Evolutionary conservation across 2,113 vertebrate species (phyloP), one percentile per base, ranked within the genome.

Genomic region (Holacanthus passer): DNA sequence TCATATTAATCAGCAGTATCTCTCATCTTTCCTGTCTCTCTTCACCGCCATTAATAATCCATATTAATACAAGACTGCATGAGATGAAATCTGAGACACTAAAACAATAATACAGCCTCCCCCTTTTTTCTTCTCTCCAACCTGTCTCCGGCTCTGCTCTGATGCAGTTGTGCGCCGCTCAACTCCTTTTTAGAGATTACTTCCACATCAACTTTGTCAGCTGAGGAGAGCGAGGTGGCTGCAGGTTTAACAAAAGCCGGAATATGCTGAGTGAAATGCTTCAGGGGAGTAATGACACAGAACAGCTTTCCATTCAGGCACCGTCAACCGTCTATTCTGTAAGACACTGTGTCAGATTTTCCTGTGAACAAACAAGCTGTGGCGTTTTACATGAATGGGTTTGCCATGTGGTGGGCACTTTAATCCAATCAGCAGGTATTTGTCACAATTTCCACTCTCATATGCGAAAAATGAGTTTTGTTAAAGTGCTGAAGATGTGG

Each of bases 141-240:
- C 35, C 20, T 76, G 35, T 22, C 12, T 60, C 16, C 8, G 17
- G 41, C 32, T 50, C 58, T 14, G 43, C 71, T 37, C 58, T 31
- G 52, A 45, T 73, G 66, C 56, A 48, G 45, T 1, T 48, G 52
- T 8, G 29, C 31, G 45, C 73, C 52, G 37, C 60, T 70, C 41
- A n/a, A 31, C 47, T n/a, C 9, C 37, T 39, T 63, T 79, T 79
- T 73, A 73, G 72, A 59, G 77, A 86, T 87, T 77, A 79, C 73
- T n/a, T 74, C 58, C 41, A 76, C 59, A 75, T 81, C 68, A 53
- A 52, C 50, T 73, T 70, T 80, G 66, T 75, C 71, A 81, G 77
- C 58, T 79, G 70, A 62, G 81, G 47, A 69, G 78, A 50, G 53
- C 3, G 76, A 73, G 22, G 53, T 13, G 78, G 48, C 52, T 69